A percentile compares a stretch with the other conserved stretches of the same genome.
Evolutionary conservation across 2,113 vertebrate genomes (phyloP).

Genomic region (Rallus limicola): DNA sequence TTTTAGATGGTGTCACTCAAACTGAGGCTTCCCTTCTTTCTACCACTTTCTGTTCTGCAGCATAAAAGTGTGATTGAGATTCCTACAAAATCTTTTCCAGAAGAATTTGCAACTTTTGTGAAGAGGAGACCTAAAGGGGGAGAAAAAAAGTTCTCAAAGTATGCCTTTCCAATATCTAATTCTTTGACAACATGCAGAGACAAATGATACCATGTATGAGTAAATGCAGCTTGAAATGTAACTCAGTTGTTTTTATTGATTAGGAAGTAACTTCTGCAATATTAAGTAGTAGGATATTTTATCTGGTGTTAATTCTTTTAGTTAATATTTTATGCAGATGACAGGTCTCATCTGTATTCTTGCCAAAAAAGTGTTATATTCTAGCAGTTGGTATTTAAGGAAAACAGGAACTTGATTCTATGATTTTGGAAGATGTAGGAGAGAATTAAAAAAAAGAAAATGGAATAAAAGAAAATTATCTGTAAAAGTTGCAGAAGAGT

Average conservation of each 20-base stretch:
- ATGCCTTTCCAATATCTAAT: neutral
- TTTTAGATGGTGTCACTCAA: neutral
- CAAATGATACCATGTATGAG: neutral
- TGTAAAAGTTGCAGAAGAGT: constrained; percentile 2
- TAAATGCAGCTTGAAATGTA: constrained; percentile 1
- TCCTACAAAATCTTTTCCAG: neutral
- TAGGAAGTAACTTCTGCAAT: constrained; percentile 45
- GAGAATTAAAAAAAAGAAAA: constrained; percentile 13
- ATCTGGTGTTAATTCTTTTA: constrained; percentile 53
- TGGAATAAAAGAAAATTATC: neutral
- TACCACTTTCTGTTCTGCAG: neutral
- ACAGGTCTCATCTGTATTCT: constrained; percentile 55
- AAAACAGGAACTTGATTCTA: constrained; percentile 2
- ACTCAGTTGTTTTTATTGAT: constrained; percentile 36
- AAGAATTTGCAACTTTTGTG: neutral
- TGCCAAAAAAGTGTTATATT: constrained; percentile 70
- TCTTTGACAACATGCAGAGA: neutral
- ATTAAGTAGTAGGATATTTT: constrained; percentile 66
- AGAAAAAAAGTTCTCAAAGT: neutral
- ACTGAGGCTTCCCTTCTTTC: neutral
- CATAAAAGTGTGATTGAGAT: neutral
- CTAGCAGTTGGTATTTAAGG: constrained; percentile 61
- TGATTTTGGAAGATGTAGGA: neutral
- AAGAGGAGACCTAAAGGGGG: neutral
- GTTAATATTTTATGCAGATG: constrained; percentile 56